Evolutionary conservation across 1,140 invertebrate species (phyloP).

Genomic region (Laupala kohalensis): DNA sequence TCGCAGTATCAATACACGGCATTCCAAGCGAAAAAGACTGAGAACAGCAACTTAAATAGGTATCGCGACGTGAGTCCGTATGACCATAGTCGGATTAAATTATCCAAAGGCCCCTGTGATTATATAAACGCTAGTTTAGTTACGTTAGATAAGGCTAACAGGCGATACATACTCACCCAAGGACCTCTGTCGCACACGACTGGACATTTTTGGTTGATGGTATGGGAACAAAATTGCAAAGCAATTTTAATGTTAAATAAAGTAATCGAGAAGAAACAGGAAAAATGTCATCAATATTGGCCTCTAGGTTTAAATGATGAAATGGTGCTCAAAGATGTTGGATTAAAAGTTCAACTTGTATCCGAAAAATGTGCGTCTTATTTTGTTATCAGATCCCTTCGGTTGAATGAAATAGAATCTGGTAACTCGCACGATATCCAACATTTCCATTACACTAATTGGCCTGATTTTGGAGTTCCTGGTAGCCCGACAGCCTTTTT

Average conservation of each 20-base stretch:
- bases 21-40: constrained; percentile 60
- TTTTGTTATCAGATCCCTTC: constrained; percentile 53
- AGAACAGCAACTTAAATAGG: constrained; percentile 72
- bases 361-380: constrained; percentile 51
- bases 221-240: constrained; percentile 87
- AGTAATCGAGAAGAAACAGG: constrained; percentile 11
- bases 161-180: constrained; percentile 86
- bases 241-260: constrained; percentile 90
- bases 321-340: constrained; percentile 66
- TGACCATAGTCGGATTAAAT: constrained; percentile 78
- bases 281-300: constrained; percentile 87
- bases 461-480: constrained; percentile 98
- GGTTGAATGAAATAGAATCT: constrained; percentile 52
- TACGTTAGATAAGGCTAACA: constrained; percentile 62
- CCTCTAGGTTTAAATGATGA: constrained; percentile 55
- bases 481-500: constrained; percentile 81
- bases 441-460: constrained; percentile 95
- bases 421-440: constrained; percentile 58
- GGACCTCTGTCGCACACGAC: constrained; percentile 77
- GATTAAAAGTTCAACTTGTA: constrained; percentile 60
- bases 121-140: constrained; percentile 94
- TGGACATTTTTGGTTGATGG: constrained; percentile 94
- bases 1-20: constrained; percentile 48
- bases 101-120: constrained; percentile 56
- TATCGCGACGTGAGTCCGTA: constrained; percentile 93